Conservation (phyloP, 2,888 invertebrate species). For the Harpagoxenus sublaevis region DNA sequence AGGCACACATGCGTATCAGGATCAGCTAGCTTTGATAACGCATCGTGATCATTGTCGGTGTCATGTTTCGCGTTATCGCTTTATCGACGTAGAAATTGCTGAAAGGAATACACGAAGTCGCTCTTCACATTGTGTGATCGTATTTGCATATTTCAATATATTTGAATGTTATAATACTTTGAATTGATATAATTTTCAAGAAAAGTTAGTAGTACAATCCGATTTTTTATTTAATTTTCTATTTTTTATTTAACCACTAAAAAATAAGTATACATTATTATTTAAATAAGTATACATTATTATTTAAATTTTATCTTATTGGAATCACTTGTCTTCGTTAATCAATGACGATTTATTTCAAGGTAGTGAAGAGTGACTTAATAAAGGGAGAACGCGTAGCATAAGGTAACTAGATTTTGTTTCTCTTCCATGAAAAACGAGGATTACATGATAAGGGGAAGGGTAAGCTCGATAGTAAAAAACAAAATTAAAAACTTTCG, state of each 20-base stretch:
- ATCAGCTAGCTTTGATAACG: constrained; percentile 64
- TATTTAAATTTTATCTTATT: not conserved
- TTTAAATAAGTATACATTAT: not conserved
- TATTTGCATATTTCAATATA: not conserved
- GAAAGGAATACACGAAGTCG: constrained; percentile 43
- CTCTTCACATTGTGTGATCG: constrained; percentile 24
- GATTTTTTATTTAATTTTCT: not conserved
- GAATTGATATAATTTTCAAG: not conserved
- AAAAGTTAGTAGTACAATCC: not conserved
- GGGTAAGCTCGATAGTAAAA: constrained; percentile 32
- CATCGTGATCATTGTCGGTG: constrained; percentile 64
- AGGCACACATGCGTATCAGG: constrained; percentile 80
- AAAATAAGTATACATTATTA: not conserved
- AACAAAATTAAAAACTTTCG: constrained; percentile 63
- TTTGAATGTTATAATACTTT: not conserved
- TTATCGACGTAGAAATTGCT: constrained; percentile 52
- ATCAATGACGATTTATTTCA: not conserved
- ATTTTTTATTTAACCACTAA: not conserved
- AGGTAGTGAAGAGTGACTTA: constrained; percentile 41
- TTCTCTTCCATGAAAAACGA: not conserved
- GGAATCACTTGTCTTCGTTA: not conserved
- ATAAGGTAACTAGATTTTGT: not conserved
- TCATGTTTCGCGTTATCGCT: constrained; percentile 41
- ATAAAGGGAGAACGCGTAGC: constrained; percentile 14
- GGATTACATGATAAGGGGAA: not conserved